Base-by-base conservation (phyloP, 37 sponge, comb jelly and placozoan species). In the Cladorhizidae sp. region DNA sequence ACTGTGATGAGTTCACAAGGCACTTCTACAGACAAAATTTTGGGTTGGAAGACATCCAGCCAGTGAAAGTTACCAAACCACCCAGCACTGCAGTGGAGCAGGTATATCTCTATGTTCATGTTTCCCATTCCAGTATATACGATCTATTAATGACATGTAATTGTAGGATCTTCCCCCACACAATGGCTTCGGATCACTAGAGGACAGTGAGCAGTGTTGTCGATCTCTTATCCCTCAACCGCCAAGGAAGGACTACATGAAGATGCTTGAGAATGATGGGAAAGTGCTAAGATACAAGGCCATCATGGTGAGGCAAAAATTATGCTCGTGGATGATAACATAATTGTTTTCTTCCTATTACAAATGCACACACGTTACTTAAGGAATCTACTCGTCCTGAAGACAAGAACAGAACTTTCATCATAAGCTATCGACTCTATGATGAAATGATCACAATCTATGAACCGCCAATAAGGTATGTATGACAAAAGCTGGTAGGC, bases 191-290 rank as follows among this genome's bases (percentile, higher is more conserved):
- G 99, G 99, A 18, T 84, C 93, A 40, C 94, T 91, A 37, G 96
- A 98, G 76, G 99, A 98, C 84, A 90, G 93, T 63, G 86, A 86
- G 77, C 96, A 98, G 91, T 90, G 86, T 33, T 98, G 99, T 64
- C 85, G 89, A 38, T 86, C 92, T 3, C 90, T 98, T 20, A 91
- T 98, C 33, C 96, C 99, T 39, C 99, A 98, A 70, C 99, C 99
- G 22, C 99, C 96, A 20, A 98, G 93, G 90, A 98, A 95, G 70
- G 99, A 98, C 72, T 85, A 93, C 74, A 95, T 98, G 67, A 93
- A 91, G 75, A 95, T 98, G 94, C 75, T 98, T 55, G 99, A 98
- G 79, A 93, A 93, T 75, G 96, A 95, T 72, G 90, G 94, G 8
- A 93, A 95, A 70, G 84, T 93, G 7, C 91, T 98, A 26, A 71